A percentile compares a stretch with the other conserved stretches of the same genome.
Evolutionary conservation across 2,113 vertebrate species (phyloP).

Genomic region (Australoheros scitulus): DNA sequence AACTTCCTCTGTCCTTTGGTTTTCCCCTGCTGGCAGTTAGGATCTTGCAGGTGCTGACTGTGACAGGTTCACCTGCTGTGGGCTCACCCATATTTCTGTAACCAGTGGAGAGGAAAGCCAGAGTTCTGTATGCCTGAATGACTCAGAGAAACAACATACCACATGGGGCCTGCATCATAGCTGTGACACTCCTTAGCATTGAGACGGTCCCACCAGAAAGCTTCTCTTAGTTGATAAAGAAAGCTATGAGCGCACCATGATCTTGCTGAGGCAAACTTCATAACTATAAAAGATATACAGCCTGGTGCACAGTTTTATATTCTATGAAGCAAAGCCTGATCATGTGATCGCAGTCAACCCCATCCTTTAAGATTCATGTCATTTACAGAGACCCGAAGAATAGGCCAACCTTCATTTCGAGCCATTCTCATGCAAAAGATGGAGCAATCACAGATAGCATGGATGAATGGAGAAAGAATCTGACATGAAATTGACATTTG

Average conservation of each 20-base stretch:
- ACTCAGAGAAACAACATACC: slow-evolving; percentile 56
- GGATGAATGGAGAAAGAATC: slow-evolving; percentile 63
- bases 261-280: slow-evolving; percentile 3
- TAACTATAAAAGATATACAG: background rate
- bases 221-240: slow-evolving; percentile 24
- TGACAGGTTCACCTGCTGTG: slow-evolving; percentile 72
- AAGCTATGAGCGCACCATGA: slow-evolving; percentile 6
- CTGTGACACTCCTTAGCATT: slow-evolving; percentile 50
- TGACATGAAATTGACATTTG: slow-evolving; percentile 77
- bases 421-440: slow-evolving; percentile 66
- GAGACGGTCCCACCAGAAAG: slow-evolving; percentile 34
- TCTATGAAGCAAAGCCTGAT: slow-evolving; percentile 9
- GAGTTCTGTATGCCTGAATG: slow-evolving; percentile 57
- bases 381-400: slow-evolving; percentile 42
- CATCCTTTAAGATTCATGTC: slow-evolving; percentile 42
- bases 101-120: slow-evolving; percentile 65
- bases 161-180: slow-evolving; percentile 50
- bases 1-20: slow-evolving; percentile 58
- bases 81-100: slow-evolving; percentile 57
- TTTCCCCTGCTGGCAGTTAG: slow-evolving; percentile 54
- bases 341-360: slow-evolving; percentile 6
- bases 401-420: slow-evolving; percentile 43
- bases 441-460: slow-evolving; percentile 69
- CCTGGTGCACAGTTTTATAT: slow-evolving; percentile 15
- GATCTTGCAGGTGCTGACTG: slow-evolving; percentile 58